A percentile compares a stretch with the other conserved stretches of the same genome.
Evolutionary conservation across 2,888 invertebrate genomes (phyloP).

Genomic region (Hydrotaea cyrtoneurina): DNA sequence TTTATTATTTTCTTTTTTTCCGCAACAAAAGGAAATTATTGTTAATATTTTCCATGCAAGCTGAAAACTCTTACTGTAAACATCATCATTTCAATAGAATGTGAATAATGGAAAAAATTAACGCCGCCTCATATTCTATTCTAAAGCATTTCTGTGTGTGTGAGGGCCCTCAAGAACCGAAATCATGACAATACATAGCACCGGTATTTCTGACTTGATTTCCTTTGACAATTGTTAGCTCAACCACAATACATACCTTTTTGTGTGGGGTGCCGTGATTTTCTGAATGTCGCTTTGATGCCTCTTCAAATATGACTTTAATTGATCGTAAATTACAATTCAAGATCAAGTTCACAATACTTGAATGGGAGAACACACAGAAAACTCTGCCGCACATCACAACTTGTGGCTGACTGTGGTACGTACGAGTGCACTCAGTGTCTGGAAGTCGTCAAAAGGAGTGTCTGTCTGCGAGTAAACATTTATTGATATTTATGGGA

Average conservation of each 20-base stretch:
- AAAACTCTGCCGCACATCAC: background rate
- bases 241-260: slow-evolving; percentile 14
- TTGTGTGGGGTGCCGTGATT: background rate
- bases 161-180: background rate
- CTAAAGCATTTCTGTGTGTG: background rate
- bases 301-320: slow-evolving; percentile 34
- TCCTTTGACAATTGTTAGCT: background rate
- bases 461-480: slow-evolving; percentile 36
- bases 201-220: background rate
- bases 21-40: too few relatives aligned
- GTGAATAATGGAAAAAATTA: background rate
- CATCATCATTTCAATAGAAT: background rate
- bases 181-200: slow-evolving; percentile 13
- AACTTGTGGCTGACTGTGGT: slow-evolving; percentile 37
- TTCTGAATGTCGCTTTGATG: background rate
- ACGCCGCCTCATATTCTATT: slow-evolving; percentile 12
- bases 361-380: too few relatives aligned
- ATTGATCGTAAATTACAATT: slow-evolving; percentile 48
- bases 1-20: slow-evolving; percentile 5
- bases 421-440: background rate
- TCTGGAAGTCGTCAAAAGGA: slow-evolving; percentile 42
- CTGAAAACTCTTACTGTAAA: background rate
- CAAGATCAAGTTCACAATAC: slow-evolving; percentile 54
- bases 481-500: slow-evolving; percentile 47
- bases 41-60: background rate